phyloP scores from a whole-genome alignment of 2,113 vertebrate genomes.

The Semnopithecus entellus region DNA sequence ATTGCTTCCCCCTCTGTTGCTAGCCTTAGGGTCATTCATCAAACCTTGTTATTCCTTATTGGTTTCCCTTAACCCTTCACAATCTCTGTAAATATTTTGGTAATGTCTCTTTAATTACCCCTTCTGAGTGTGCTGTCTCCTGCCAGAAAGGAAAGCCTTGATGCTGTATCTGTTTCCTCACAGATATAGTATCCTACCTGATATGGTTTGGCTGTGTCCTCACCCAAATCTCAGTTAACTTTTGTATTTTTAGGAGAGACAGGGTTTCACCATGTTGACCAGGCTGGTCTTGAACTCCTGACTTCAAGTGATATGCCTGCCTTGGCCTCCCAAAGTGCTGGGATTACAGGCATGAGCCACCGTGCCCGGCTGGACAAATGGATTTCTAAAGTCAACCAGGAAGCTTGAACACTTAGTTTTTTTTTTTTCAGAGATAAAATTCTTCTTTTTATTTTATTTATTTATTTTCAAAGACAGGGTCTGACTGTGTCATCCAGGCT shows the following conservation, averaged over 20 bases:
- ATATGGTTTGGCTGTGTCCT: too few species aligned
- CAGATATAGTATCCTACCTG: background rate
- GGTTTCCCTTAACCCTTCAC: background rate
- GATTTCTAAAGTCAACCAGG: background rate
- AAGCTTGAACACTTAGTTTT: background rate
- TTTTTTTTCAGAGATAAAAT: too few species aligned
- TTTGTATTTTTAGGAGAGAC: too few species aligned
- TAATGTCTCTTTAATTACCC: background rate
- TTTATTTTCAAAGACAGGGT: too few species aligned
- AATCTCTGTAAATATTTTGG: background rate
- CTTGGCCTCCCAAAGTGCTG: too few species aligned
- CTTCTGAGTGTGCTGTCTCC: background rate
- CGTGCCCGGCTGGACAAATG: background rate
- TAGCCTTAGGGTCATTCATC: background rate
- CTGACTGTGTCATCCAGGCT: too few species aligned
- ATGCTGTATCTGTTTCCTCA: background rate
- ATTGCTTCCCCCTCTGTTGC: background rate
- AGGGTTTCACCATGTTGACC: too few species aligned
- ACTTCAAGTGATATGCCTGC: too few species aligned
- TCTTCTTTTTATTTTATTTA: too few species aligned
- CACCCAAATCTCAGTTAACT: too few species aligned
- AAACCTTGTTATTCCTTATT: background rate
- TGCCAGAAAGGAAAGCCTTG: background rate
- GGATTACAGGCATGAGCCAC: too few species aligned
- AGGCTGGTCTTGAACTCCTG: too few species aligned